phyloP scores from a whole-genome alignment of 2,888 invertebrate species.

The Microctonus brassicae region DNA sequence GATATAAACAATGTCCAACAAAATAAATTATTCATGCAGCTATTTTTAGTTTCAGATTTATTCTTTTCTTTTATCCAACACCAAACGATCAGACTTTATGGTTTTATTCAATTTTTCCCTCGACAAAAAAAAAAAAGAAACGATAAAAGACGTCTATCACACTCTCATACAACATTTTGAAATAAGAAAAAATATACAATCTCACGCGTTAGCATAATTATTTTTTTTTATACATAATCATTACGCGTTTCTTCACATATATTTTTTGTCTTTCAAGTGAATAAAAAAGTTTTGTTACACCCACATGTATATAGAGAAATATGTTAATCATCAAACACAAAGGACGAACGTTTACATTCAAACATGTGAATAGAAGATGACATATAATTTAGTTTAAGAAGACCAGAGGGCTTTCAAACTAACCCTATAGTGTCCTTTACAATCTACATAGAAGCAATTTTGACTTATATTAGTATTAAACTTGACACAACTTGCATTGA shows the following conservation, averaged over 20 bases:
- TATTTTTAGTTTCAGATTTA: background rate
- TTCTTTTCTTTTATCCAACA: background rate
- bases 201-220: too few relatives aligned
- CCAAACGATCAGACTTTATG: background rate
- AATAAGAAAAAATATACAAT: too few relatives aligned
- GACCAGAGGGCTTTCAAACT: background rate
- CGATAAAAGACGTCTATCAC: too few relatives aligned
- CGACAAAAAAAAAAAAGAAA: background rate
- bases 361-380: too few relatives aligned
- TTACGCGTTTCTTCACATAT: too few relatives aligned
- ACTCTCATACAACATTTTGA: too few relatives aligned
- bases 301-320: too few relatives aligned
- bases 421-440: background rate
- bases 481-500: background rate
- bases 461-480: background rate
- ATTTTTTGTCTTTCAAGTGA: too few relatives aligned
- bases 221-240: too few relatives aligned
- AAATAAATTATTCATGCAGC: slow-evolving; percentile 12
- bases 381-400: background rate
- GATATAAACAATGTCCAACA: background rate
- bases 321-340: too few relatives aligned
- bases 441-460: background rate
- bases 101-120: background rate
- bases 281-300: too few relatives aligned
- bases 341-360: too few relatives aligned